Evolutionary conservation across 1,140 invertebrate species (phyloP), one percentile per base, ranked within the genome.

Genomic region (Paraescarpia echinospica): DNA sequence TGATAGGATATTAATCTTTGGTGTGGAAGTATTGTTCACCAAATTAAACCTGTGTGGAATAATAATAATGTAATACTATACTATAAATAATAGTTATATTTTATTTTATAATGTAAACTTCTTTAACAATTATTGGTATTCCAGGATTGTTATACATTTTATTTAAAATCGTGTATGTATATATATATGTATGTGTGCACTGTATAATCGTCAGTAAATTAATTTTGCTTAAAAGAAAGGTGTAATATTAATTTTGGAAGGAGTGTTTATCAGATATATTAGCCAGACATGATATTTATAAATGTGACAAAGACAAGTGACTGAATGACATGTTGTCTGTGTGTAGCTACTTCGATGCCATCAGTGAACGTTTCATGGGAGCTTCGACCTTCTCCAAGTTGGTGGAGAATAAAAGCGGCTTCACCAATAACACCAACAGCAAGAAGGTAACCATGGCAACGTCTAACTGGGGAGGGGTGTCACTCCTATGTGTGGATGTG

Each of bases 311-410:
- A 22, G 59, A 77, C 89, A 34, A 92, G n/a, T 33, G 22, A 77
- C 51, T 48, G 9, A 34, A 91, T 35, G 1, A 35, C 12, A 33
- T 93, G 90, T 94, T 93, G 22, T 92, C 22, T 92, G 33, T 59
- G 35, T 92, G 14, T 92, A 96, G 95, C 12, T 92, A 94, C 93
- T 96, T 96, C 95, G 94, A 95, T 59, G 92, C 93, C 4, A 92
- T 96, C 31, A 94, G 96, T 94, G 94, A 95, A 31, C 93, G 94
- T 34, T 96, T 96, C 93, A 91, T n/a, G 33, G 34, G 89, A 93
- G 94, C 77, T 92, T 92, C 89, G 91, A 94, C 89, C 34, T 41
- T 33, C 34, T 48, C 35, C 33, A 35, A 91, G 14, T 91, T 90
- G 59, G 59, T 77, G 8, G 59, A 77, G 18, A 77, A 4, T 0